Evolutionary conservation across 2,113 vertebrate genomes (phyloP).

Genomic region (Leiothrix lutea): DNA sequence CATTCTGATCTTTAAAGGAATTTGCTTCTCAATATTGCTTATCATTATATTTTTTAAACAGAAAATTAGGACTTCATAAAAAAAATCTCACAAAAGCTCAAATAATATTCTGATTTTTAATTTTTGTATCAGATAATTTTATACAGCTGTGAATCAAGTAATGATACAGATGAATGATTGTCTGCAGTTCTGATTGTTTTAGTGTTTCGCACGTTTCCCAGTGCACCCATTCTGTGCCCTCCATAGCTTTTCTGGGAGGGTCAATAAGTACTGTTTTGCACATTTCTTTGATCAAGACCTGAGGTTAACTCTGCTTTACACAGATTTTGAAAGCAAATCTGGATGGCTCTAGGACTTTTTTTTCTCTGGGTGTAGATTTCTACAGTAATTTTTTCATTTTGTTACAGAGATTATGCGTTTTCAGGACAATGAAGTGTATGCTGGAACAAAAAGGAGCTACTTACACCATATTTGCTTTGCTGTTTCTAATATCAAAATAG

Average conservation of each 20-base stretch:
- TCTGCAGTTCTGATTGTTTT: background rate
- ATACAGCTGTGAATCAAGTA: background rate
- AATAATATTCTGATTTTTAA: background rate
- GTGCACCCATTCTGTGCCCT: background rate
- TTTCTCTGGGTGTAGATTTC: background rate
- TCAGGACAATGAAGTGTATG: background rate
- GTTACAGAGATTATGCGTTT: background rate
- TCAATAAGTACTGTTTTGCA: background rate
- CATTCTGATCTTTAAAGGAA: background rate
- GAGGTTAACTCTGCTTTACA: background rate
- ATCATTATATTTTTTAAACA: background rate
- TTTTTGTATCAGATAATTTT: background rate
- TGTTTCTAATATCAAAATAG: background rate
- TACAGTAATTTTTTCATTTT: background rate
- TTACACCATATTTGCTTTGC: background rate
- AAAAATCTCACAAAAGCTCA: background rate
- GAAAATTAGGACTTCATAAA: background rate
- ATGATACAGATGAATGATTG: background rate
- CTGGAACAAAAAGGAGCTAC: background rate
- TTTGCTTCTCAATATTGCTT: background rate
- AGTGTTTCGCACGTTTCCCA: background rate
- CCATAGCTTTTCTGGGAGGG: background rate
- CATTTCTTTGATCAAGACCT: background rate
- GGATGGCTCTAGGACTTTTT: background rate
- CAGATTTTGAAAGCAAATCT: background rate